These are phyloP conservation scores for Ptilonorhynchus violaceus DNA, from an alignment of 2,113 vertebrate species.

Conservation along the genomic window DNA sequence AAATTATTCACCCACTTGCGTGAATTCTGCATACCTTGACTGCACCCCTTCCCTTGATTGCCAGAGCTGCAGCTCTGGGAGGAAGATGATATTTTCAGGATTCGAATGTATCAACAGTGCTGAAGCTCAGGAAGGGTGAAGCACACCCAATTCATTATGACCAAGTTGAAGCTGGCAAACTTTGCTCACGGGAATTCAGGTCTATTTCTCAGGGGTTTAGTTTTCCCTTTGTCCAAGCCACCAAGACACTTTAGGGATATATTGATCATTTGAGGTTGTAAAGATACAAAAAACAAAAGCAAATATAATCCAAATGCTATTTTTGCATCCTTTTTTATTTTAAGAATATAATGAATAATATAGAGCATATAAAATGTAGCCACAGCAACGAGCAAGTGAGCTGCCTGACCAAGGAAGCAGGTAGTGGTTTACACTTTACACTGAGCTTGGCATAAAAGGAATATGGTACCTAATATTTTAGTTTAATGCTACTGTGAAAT, in stretches of 20 bases:
- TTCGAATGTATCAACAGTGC: fast-evolving
- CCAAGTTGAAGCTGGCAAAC: neutral
- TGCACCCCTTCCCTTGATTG: neutral
- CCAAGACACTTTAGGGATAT: neutral
- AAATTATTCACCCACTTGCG: neutral
- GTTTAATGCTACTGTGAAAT: neutral
- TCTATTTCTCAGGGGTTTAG: neutral
- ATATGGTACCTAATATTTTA: neutral
- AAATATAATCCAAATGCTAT: neutral
- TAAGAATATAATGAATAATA: neutral
- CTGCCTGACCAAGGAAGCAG: neutral
- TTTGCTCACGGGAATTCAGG: neutral
- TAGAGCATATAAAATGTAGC: neutral
- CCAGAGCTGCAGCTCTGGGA: neutral
- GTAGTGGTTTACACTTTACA: neutral
- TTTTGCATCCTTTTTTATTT: neutral
- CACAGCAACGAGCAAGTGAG: neutral
- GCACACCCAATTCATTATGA: fast-evolving
- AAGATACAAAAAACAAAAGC: neutral
- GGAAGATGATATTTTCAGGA: neutral
- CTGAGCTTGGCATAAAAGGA: neutral
- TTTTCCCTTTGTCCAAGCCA: neutral
- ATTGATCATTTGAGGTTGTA: neutral
- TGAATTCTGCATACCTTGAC: neutral
- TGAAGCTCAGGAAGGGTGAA: neutral